These are phyloP conservation scores for Anas platyrhynchos DNA, from an alignment of 2,113 vertebrate species.

Conservation along the genomic window DNA sequence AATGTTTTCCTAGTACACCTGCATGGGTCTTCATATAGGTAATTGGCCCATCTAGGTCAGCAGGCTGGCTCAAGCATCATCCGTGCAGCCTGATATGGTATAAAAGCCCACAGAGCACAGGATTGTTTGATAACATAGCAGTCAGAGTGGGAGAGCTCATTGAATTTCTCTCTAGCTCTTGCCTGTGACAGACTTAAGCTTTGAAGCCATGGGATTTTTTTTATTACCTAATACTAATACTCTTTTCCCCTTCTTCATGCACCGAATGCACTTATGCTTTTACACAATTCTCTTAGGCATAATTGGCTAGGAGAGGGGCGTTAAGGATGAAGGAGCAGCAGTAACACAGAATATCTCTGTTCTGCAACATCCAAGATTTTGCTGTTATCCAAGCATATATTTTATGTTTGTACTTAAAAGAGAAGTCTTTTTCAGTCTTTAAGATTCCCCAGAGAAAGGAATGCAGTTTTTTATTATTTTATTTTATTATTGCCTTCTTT, in stretches of 20 bases:
- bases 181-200: neutral
- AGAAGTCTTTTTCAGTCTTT: neutral
- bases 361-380: neutral
- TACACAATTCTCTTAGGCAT: neutral
- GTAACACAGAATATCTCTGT: neutral
- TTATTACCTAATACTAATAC: neutral
- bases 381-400: neutral
- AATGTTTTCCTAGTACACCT: neutral
- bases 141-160: neutral
- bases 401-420: conserved; percentile 6
- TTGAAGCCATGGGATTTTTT: neutral
- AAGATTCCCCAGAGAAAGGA: neutral
- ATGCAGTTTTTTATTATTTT: neutral
- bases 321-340: neutral
- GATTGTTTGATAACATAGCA: neutral
- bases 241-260: neutral
- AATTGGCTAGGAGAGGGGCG: neutral
- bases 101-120: neutral
- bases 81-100: rapidly evolving
- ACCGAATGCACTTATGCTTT: neutral
- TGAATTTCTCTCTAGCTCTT: neutral
- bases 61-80: neutral
- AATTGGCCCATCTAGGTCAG: neutral
- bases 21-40: neutral
- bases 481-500: neutral